Evolutionary conservation across 2,888 invertebrate genomes (phyloP).

Genomic region (Rotaria magnacalcarata): DNA sequence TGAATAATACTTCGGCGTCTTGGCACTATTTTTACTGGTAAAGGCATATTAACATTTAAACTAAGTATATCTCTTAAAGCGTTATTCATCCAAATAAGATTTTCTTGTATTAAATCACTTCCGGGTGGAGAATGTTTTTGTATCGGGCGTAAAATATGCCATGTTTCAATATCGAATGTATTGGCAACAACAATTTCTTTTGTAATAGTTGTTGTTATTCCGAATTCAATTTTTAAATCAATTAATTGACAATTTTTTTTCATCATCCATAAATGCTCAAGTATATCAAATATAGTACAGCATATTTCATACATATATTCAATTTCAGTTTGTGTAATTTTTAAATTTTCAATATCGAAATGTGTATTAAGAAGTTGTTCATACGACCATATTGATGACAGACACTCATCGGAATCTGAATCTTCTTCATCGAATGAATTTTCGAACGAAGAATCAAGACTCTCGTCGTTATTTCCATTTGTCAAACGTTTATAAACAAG

Average conservation of each 20-base stretch:
- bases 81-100: slow-evolving; percentile 14
- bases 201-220: slow-evolving; percentile 1
- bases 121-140: neutral
- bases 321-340: slow-evolving; percentile 34
- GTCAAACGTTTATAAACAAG: neutral
- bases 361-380: slow-evolving; percentile 32
- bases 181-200: slow-evolving; percentile 33
- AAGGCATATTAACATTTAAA: neutral
- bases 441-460: neutral
- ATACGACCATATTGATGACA: neutral
- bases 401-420: neutral
- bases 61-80: slow-evolving; percentile 1
- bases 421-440: slow-evolving; percentile 2
- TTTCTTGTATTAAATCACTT: neutral
- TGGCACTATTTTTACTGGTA: neutral
- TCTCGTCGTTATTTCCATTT: neutral
- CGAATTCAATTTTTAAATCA: slow-evolving; percentile 36
- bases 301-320: slow-evolving; percentile 29
- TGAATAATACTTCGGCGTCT: neutral
- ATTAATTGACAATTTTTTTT: slow-evolving; percentile 35
- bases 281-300: slow-evolving; percentile 18
- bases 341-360: slow-evolving; percentile 30
- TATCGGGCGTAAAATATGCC: neutral
- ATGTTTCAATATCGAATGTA: slow-evolving; percentile 11
- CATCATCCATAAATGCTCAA: slow-evolving; percentile 27